Evolutionary conservation across 1,140 invertebrate species (phyloP).

Genomic region (Chironomus striatipennis): DNA sequence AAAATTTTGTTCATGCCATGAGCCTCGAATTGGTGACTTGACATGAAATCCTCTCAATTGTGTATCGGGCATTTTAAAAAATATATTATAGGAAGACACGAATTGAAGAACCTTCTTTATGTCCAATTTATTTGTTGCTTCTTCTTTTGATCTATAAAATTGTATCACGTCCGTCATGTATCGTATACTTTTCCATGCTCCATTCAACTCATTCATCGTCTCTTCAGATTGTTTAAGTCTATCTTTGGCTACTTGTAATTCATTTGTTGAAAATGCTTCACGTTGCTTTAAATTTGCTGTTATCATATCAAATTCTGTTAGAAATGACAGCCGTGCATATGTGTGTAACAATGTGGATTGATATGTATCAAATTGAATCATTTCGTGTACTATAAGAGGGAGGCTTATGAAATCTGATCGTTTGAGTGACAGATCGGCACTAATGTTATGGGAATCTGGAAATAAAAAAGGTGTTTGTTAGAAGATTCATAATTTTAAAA

Average conservation of each 20-base stretch:
- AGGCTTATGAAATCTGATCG: conserved; percentile 71
- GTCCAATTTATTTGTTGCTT: conserved; percentile 30
- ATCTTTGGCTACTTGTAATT: conserved; percentile 77
- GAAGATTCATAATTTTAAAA: too few species aligned
- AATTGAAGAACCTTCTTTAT: conserved; percentile 37
- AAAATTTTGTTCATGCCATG: conserved; percentile 68
- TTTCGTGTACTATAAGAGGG: conserved; percentile 80
- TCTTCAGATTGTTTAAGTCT: conserved; percentile 71
- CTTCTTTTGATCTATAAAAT: conserved; percentile 65
- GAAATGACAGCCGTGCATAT: conserved; percentile 84
- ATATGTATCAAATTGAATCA: conserved; percentile 87
- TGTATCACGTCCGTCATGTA: conserved; percentile 94
- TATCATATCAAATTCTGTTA: conserved; percentile 84
- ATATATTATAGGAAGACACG: conserved; percentile 27
- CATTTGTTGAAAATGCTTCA: conserved; percentile 86
- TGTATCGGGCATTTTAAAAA: conserved; percentile 26
- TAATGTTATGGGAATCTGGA: conserved; percentile 54
- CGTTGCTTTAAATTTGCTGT: conserved; percentile 84
- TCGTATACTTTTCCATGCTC: conserved; percentile 82
- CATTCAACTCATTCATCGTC: conserved; percentile 69
- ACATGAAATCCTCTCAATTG: conserved; percentile 26
- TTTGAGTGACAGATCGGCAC: conserved; percentile 67
- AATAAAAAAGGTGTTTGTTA: conserved; percentile 60
- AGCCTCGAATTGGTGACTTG: conserved; percentile 59
- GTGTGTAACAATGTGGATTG: conserved; percentile 77